Base-by-base conservation (phyloP, 2,113 vertebrate genomes). In the Zapornia atra region DNA sequence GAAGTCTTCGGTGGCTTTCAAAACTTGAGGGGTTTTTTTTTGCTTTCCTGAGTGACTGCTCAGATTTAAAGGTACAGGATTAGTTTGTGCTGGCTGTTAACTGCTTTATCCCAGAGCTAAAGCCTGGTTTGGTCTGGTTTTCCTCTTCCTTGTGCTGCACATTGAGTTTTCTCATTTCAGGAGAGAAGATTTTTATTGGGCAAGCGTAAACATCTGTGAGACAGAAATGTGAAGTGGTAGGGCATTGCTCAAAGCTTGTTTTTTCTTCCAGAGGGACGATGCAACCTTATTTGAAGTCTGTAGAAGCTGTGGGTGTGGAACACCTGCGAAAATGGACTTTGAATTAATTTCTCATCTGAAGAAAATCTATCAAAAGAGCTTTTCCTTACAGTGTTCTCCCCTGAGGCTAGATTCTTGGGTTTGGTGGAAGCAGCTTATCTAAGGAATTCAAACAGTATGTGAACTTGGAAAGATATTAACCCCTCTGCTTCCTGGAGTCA, bases 351-450 rank as follows among this genome's bases (percentile, higher is more conserved):
- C 46, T 94, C 82, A 90, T 94, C 89, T 94, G 89, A 95, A 94
- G 94, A 95, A 92, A 91, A 59, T 94, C 63, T 73, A 20, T 93
- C 92, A 94, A 95, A 96, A 81, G 86, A 82, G 69, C 61, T 96
- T 93, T 97, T 95, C 94, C 93, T 91, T 61, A 81, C 26, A 73
- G n/a, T 69, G 28, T 60, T 88, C 86, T 94, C 86, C 79, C 95
- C 66, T 72, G 83, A 86, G 95, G 90, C 88, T 92, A 88, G 66
- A 84, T 91, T 73, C 77, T 81, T 88, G 44, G 22, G 54, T 95
- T 93, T 90, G 40, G 92, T 92, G 28, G 80, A 97, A 97, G 96
- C 88, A 61, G 86, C 93, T 98, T 97, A 97, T 98, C 98, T 97
- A 86, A 97, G 96, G 98, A 98, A 98, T 98, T 94, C 90, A 88